Evolutionary conservation across 2,113 vertebrate genomes (phyloP).

Genomic region (Cryptoleucopteryx plumbea): DNA sequence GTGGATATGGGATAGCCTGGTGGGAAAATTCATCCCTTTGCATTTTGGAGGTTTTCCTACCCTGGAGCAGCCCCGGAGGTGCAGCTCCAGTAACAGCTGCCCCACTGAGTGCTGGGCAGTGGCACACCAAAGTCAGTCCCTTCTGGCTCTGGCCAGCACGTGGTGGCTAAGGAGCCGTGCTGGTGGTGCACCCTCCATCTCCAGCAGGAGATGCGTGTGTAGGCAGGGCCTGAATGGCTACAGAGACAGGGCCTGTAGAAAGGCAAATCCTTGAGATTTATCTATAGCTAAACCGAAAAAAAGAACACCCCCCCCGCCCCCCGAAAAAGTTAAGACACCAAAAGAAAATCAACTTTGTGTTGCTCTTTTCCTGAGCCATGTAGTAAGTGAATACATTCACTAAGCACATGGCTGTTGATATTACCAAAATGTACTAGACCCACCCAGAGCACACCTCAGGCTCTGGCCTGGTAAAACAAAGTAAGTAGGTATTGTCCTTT

Average conservation of each 20-base stretch:
- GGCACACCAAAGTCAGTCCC: accelerated
- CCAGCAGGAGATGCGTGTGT: not conserved
- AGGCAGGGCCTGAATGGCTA: not conserved
- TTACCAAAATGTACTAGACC: not conserved
- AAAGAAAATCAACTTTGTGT: not conserved
- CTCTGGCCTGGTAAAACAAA: not conserved
- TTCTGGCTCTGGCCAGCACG: accelerated
- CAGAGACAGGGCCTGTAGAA: not conserved
- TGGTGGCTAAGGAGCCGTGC: accelerated
- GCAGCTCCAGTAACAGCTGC: not conserved
- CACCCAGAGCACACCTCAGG: not conserved
- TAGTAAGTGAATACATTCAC: not conserved
- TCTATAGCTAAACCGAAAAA: not conserved
- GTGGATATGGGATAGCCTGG: not conserved
- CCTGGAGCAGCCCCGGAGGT: not conserved
- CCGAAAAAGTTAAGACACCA: too few relatives aligned
- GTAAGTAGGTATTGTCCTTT: not conserved
- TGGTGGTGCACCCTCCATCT: not conserved
- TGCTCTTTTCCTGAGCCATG: not conserved
- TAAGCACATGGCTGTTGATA: not conserved
- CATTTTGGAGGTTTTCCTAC: not conserved
- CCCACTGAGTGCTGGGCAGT: accelerated
- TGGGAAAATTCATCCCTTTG: not conserved
- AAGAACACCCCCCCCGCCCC: not conserved
- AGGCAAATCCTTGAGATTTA: not conserved